Percentiles rank a stretch among this genome's conserved stretches.
phyloP scores from a whole-genome alignment of 1,140 invertebrate species.

The Myzus persicae region DNA sequence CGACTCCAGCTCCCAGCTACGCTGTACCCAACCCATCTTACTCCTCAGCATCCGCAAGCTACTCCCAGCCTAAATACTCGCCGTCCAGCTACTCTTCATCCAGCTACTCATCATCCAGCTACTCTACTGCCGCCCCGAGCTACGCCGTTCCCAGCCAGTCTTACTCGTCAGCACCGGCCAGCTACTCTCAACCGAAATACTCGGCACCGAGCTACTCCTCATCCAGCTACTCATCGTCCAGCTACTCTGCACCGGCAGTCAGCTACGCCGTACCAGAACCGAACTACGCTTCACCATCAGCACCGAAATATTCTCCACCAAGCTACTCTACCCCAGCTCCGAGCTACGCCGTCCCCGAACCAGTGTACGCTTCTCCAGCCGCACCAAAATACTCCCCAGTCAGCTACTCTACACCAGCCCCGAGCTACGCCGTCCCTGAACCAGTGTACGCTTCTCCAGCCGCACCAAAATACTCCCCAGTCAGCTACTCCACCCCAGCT shows the following conservation, averaged over 20 bases:
- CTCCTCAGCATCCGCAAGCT: background rate
- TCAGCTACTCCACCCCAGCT: constrained; percentile 27
- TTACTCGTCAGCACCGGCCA: background rate
- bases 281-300: background rate
- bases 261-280: constrained; percentile 51
- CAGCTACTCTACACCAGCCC: constrained; percentile 38
- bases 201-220: constrained; percentile 18
- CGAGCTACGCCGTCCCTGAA: constrained; percentile 41
- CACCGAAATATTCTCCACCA: background rate
- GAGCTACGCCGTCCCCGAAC: constrained; percentile 41
- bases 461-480: constrained; percentile 10
- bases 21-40: background rate
- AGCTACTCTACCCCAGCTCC: constrained; percentile 39
- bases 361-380: background rate
- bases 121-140: constrained; percentile 32
- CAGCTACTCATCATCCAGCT: constrained; percentile 39
- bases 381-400: constrained; percentile 12
- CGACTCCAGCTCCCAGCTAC: constrained; percentile 37
- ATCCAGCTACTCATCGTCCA: constrained; percentile 16
- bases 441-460: constrained; percentile 9
- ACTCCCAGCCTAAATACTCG: constrained; percentile 39
- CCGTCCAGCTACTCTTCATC: constrained; percentile 43
- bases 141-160: background rate
- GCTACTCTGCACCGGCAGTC: background rate
- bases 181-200: constrained; percentile 44